Evolutionary conservation across 2,888 invertebrate species (phyloP).

Genomic region (Drosophila subsilvestris): DNA sequence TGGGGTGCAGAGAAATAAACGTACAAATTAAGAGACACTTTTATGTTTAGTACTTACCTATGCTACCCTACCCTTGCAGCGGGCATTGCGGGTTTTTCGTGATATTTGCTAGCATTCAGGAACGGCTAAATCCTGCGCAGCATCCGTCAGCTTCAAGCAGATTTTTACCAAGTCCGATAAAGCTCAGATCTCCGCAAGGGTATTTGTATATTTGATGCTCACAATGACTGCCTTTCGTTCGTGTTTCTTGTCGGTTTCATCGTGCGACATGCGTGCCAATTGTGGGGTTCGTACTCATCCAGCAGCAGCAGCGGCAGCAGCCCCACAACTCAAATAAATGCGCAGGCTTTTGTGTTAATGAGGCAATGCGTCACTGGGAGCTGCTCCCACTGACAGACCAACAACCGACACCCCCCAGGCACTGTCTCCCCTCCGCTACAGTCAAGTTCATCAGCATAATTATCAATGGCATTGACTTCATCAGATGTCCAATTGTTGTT

Average conservation of each 20-base stretch:
- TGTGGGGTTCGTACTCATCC: conserved; percentile 27
- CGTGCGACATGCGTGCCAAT: conserved; percentile 73
- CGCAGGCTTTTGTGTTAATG: conserved; percentile 72
- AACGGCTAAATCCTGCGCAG: no score
- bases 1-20: conserved; percentile 19
- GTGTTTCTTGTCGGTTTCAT: conserved; percentile 41
- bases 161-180: no score
- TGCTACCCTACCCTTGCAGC: background rate
- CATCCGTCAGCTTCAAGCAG: no score
- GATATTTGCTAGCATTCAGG: no score
- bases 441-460: conserved; percentile 78
- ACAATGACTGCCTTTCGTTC: background rate
- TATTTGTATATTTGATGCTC: background rate
- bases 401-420: conserved; percentile 3
- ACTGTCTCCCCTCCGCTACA: conserved; percentile 21
- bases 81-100: no score
- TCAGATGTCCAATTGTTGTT: conserved; percentile 69
- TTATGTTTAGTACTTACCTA: conserved; percentile 37
- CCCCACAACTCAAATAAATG: conserved; percentile 52
- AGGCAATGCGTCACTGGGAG: conserved; percentile 75
- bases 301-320: background rate
- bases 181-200: background rate
- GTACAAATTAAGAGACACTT: conserved; percentile 74
- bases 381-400: conserved; percentile 6
- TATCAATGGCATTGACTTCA: conserved; percentile 78